These are phyloP conservation scores for Corydoras sp. DNA, from an alignment of 2,113 vertebrate species.

Conservation along the genomic window DNA sequence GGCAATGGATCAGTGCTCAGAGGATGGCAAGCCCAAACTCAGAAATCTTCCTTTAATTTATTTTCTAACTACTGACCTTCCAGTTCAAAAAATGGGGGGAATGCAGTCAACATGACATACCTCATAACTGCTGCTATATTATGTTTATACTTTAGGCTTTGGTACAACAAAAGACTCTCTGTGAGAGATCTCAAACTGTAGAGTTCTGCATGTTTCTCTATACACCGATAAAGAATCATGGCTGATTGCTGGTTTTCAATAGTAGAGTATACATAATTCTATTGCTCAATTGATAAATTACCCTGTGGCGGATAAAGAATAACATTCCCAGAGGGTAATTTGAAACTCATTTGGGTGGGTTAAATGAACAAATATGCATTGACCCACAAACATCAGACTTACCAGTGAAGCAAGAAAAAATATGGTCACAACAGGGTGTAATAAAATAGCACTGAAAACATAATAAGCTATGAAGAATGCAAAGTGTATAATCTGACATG, in stretches of 20 bases:
- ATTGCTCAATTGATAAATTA: slow-evolving; percentile 33
- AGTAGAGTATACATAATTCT: slow-evolving; percentile 30
- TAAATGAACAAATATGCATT: slow-evolving; percentile 38
- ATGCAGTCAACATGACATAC: background rate
- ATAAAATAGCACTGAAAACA: slow-evolving; percentile 31
- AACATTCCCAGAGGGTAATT: slow-evolving; percentile 24
- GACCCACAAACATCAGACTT: slow-evolving; percentile 29
- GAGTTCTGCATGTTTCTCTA: slow-evolving; percentile 42
- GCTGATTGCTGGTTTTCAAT: slow-evolving; percentile 43
- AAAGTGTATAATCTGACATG: slow-evolving; percentile 29
- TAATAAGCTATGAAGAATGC: slow-evolving; percentile 35
- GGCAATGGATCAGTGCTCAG: background rate
- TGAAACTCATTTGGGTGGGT: slow-evolving; percentile 30
- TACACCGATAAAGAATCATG: slow-evolving; percentile 48
- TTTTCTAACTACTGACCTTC: background rate
- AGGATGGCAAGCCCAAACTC: background rate
- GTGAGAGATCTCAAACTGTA: too few species aligned
- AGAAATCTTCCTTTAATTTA: background rate
- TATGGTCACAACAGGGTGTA: slow-evolving; percentile 23
- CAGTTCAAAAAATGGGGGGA: background rate
- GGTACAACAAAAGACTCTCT: background rate
- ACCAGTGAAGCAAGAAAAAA: slow-evolving; percentile 18
- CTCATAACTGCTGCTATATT: background rate
- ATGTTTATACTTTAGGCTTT: background rate
- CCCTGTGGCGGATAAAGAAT: slow-evolving; percentile 35